These are phyloP conservation scores for Dysmachus trigonus DNA, from an alignment of 2,888 invertebrate species.

Conservation along the genomic window DNA sequence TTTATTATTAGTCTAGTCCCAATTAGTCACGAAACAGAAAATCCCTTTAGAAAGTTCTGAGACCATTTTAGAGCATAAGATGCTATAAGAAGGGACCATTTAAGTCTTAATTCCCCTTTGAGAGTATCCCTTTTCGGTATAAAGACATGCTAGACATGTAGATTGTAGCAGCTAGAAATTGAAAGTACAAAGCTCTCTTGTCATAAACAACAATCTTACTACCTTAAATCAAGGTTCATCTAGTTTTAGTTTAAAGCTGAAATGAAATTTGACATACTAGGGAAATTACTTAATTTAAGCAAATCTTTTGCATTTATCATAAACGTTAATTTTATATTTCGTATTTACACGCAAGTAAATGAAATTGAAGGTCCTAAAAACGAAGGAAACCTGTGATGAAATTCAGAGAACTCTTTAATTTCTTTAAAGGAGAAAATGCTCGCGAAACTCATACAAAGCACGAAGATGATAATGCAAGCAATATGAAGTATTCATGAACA, in stretches of 20 bases:
- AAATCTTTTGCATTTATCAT: not conserved
- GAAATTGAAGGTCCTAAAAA: not conserved
- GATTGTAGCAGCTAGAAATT: not conserved
- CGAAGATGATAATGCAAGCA: not conserved
- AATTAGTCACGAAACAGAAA: not conserved
- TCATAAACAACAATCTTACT: not conserved
- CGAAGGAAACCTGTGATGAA: not conserved
- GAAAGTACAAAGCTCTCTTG: not conserved
- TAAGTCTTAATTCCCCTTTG: not conserved
- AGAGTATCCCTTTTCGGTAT: not conserved
- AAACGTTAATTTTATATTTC: not conserved
- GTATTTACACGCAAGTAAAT: not conserved
- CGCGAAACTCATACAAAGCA: not conserved
- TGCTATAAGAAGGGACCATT: not conserved
- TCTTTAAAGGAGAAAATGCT: not conserved
- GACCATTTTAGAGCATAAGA: not conserved
- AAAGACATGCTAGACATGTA: not conserved
- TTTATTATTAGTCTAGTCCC: not conserved
- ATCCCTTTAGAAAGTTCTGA: not conserved
- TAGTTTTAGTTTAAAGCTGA: not conserved
- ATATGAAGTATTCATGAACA: not conserved
- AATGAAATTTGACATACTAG: not conserved
- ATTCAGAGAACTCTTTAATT: not conserved
- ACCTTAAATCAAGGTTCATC: not conserved
- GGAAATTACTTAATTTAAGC: not conserved